Conservation (phyloP, 2,113 vertebrate genomes). For the Nibea albiflora region DNA sequence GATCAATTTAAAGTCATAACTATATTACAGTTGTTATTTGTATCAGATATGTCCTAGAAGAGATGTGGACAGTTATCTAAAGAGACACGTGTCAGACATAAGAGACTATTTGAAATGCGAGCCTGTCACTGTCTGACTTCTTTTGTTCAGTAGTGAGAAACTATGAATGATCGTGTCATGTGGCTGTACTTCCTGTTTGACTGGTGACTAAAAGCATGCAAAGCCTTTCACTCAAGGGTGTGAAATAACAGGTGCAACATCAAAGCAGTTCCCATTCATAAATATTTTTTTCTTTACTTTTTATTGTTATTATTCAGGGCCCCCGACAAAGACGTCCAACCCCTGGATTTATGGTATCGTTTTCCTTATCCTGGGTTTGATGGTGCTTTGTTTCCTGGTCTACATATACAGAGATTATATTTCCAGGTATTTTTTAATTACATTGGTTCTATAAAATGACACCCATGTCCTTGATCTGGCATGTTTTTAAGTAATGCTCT, state of each 20-base stretch:
- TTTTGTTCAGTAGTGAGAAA: neutral
- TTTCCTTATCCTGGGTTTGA: neutral
- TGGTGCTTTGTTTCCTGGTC: neutral
- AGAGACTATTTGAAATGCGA: neutral
- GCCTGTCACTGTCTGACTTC: neutral
- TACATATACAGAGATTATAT: neutral
- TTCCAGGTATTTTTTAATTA: neutral
- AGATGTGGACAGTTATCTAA: neutral
- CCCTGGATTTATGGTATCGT: rapidly evolving
- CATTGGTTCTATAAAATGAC: neutral
- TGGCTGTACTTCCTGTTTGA: neutral
- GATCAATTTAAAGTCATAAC: neutral
- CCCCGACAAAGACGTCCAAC: neutral
- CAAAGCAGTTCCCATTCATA: neutral
- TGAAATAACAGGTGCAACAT: neutral
- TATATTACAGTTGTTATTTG: neutral
- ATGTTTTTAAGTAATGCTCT: neutral
- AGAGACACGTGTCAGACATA: neutral
- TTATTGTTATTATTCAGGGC: too few relatives aligned
- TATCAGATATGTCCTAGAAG: neutral
- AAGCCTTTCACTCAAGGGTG: neutral
- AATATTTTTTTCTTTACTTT: neutral
- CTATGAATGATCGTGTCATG: neutral
- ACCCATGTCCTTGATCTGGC: neutral
- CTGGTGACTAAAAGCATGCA: neutral